Conservation (phyloP, 2,888 invertebrate genomes). For the Nasonovia ribisnigri region DNA sequence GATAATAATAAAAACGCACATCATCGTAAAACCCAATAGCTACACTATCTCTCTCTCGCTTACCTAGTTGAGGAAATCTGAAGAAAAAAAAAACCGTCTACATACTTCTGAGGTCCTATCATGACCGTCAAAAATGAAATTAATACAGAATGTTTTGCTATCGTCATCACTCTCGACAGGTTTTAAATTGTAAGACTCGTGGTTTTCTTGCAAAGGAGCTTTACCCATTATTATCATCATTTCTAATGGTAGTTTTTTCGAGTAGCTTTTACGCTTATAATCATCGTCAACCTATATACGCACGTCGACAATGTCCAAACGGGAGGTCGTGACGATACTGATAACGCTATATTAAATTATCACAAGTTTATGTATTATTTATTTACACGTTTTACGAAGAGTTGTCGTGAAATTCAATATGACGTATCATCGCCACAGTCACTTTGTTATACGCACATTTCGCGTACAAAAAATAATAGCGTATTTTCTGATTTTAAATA, state of each 20-base stretch:
- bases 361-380: not conserved
- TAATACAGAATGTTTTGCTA: not conserved
- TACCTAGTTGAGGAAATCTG: not conserved
- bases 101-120: not conserved
- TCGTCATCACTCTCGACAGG: not conserved
- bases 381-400: not conserved
- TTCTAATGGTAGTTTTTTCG: not conserved
- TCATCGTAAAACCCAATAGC: conserved; percentile 43
- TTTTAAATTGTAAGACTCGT: not conserved
- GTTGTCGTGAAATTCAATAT: not conserved
- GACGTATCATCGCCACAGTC: too few relatives aligned
- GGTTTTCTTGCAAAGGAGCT: not conserved
- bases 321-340: not conserved
- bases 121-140: conserved; percentile 1
- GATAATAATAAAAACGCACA: conserved; percentile 15
- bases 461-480: too few relatives aligned
- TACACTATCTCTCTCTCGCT: not conserved
- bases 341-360: not conserved
- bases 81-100: too few relatives aligned
- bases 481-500: too few relatives aligned
- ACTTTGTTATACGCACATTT: too few relatives aligned
- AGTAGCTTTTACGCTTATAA: not conserved
- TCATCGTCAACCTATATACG: not conserved
- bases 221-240: not conserved
- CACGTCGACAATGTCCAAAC: not conserved